Percentiles rank a stretch among this genome's conserved stretches.
phyloP scores from a whole-genome alignment of 2,797 vertebrate species.

The Podarcis lilfordi region DNA sequence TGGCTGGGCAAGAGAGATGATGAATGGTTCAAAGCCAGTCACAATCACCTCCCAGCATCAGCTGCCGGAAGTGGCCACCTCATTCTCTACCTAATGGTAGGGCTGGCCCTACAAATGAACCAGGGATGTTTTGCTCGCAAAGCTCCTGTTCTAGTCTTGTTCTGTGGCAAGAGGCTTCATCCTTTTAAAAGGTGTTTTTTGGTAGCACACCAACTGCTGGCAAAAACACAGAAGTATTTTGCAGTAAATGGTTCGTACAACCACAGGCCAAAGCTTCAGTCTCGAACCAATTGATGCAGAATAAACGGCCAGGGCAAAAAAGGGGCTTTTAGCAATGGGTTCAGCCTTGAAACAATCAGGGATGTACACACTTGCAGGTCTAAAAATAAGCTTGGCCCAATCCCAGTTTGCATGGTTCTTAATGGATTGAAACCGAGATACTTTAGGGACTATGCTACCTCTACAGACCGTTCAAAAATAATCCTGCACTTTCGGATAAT shows the following conservation, averaged over 20 bases:
- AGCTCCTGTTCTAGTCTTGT: neutral
- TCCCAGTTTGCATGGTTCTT: conserved; percentile 15
- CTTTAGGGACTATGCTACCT: conserved; percentile 9
- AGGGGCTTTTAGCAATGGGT: neutral
- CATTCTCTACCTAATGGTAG: no score
- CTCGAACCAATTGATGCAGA: neutral
- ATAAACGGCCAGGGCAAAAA: neutral
- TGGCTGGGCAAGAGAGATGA: no score
- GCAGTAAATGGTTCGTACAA: neutral
- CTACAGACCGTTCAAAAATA: conserved; percentile 10
- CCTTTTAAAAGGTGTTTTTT: neutral
- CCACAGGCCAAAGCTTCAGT: neutral
- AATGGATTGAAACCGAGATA: conserved; percentile 33
- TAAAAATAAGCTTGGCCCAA: conserved; percentile 30
- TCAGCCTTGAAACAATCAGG: neutral
- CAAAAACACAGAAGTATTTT: neutral
- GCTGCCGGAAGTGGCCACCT: no score
- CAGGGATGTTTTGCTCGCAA: no score
- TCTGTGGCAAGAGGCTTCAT: neutral
- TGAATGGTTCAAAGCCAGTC: no score
- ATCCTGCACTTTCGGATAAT: conserved; percentile 8
- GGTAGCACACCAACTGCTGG: neutral
- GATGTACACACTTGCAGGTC: neutral
- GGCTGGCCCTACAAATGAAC: neutral
- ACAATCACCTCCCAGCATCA: no score